Conservation (phyloP, 1,140 invertebrate genomes). For the Bombus cullumanus region DNA sequence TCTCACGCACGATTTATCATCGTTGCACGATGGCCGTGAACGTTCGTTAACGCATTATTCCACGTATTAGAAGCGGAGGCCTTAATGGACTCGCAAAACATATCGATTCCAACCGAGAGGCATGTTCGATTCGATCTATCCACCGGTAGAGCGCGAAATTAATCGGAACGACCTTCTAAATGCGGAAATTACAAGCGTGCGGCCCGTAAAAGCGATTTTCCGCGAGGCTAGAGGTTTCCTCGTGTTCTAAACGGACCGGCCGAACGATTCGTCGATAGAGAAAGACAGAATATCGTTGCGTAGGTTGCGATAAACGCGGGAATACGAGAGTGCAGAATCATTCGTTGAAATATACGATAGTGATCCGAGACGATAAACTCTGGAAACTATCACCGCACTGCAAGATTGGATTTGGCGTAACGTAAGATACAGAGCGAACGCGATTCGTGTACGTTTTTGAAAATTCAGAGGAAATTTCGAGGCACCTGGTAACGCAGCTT, state of each 20-base stretch:
- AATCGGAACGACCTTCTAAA: slow-evolving; percentile 50
- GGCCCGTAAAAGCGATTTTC: background rate
- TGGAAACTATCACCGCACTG: background rate
- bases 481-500: background rate
- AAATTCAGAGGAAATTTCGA: background rate
- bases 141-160: slow-evolving; percentile 15
- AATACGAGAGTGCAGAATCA: background rate
- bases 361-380: background rate
- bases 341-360: background rate
- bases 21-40: background rate
- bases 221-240: too few species aligned
- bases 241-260: too few species aligned
- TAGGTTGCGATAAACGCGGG: background rate
- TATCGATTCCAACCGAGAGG: background rate
- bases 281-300: background rate
- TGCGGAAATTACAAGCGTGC: background rate
- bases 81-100: background rate
- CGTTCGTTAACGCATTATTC: slow-evolving; percentile 21
- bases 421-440: background rate
- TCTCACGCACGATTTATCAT: slow-evolving; percentile 50
- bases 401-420: background rate
- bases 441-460: background rate
- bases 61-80: background rate
- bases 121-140: background rate
- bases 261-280: too few species aligned